Evolutionary conservation across 2,888 invertebrate species (phyloP).

Genomic region (Ochlodes sylvanus): DNA sequence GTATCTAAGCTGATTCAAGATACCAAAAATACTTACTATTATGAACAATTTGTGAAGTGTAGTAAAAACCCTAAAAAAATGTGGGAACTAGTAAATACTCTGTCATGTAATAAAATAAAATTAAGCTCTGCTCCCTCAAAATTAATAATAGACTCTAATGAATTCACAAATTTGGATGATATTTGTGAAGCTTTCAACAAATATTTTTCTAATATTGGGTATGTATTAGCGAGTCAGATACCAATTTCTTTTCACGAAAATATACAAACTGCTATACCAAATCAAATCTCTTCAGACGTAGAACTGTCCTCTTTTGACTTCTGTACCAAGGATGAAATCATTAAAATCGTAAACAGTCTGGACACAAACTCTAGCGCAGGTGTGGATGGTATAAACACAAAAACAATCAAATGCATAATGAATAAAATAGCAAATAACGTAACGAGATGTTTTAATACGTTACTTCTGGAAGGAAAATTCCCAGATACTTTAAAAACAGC

Average conservation of each 20-base stretch:
- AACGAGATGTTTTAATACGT: no score
- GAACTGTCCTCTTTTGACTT: not conserved
- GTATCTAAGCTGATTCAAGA: slow-evolving; percentile 14
- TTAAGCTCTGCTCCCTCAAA: slow-evolving; percentile 32
- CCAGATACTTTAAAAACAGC: slow-evolving; percentile 39
- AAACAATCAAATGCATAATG: slow-evolving; percentile 57
- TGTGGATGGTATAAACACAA: slow-evolving; percentile 36
- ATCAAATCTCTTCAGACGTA: not conserved
- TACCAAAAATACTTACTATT: slow-evolving; percentile 16
- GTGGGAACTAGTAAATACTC: slow-evolving; percentile 35
- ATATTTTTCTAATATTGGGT: slow-evolving; percentile 39
- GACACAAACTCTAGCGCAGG: slow-evolving; percentile 35
- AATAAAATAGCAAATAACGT: no score
- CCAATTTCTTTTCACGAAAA: slow-evolving; percentile 13
- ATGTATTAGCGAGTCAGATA: slow-evolving; percentile 39
- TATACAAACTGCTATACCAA: slow-evolving; percentile 1
- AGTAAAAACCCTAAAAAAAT: slow-evolving; percentile 25
- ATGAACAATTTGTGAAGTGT: not conserved
- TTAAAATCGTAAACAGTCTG: slow-evolving; percentile 34
- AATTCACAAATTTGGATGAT: slow-evolving; percentile 30
- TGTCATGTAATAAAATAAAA: slow-evolving; percentile 33
- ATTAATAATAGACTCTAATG: slow-evolving; percentile 13
- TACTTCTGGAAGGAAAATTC: no score
- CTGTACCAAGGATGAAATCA: slow-evolving; percentile 16
- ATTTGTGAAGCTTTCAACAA: slow-evolving; percentile 42